phyloP scores from a whole-genome alignment of 2,797 vertebrate genomes.

The Cetoscarus ocellatus region DNA sequence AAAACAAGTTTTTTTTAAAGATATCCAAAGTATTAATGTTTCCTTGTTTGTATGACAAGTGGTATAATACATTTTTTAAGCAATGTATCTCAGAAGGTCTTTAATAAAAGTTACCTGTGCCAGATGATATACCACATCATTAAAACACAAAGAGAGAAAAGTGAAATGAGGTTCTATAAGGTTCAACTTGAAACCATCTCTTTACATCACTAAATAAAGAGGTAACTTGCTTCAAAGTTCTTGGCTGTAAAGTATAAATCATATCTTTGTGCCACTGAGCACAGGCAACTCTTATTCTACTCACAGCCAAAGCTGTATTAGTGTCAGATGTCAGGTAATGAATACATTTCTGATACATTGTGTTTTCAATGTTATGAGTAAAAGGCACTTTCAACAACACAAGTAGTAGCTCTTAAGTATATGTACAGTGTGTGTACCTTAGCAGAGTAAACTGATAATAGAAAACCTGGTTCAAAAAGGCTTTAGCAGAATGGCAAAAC shows the following conservation, averaged over 20 bases:
- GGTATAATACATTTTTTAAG: too few species aligned
- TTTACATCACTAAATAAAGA: too few species aligned
- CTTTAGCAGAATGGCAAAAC: constrained; percentile 14
- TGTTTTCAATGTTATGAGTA: background rate
- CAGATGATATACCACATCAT: too few species aligned
- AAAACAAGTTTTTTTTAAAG: too few species aligned
- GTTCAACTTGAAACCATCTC: background rate
- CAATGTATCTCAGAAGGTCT: too few species aligned
- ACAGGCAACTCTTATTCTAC: background rate
- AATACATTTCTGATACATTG: background rate
- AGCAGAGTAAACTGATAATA: background rate
- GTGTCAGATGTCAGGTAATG: background rate
- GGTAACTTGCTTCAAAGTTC: background rate
- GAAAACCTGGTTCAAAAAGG: constrained; percentile 11
- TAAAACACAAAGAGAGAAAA: too few species aligned
- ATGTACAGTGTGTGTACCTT: constrained; percentile 1
- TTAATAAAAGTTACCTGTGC: too few species aligned
- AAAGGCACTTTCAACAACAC: background rate
- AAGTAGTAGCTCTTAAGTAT: background rate
- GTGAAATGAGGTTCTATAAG: too few species aligned
- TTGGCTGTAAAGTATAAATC: background rate
- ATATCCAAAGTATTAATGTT: too few species aligned
- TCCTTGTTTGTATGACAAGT: too few species aligned
- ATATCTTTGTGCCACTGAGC: background rate
- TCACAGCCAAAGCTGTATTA: background rate